phyloP scores from a whole-genome alignment of 2,888 invertebrate genomes.

The Synanthedon andrenaeformis region DNA sequence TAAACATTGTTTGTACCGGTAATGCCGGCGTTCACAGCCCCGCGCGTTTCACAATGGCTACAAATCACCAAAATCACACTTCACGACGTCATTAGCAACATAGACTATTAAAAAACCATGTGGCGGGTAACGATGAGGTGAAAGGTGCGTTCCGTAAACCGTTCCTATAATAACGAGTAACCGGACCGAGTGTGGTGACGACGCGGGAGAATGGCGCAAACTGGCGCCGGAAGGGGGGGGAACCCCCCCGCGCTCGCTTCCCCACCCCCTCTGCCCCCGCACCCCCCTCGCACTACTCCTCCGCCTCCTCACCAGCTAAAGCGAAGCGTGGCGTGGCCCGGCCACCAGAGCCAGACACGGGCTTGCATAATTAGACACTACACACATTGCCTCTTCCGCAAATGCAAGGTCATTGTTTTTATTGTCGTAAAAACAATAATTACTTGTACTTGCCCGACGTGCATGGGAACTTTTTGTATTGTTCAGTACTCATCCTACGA shows the following conservation, averaged over 20 bases:
- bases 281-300: constrained; percentile 15
- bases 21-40: constrained; percentile 22
- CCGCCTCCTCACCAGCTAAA: too few relatives aligned
- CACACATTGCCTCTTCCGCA: constrained; percentile 52
- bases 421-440: not conserved
- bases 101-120: constrained; percentile 43
- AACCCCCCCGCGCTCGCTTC: constrained; percentile 19
- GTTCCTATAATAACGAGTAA: constrained; percentile 48
- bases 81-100: constrained; percentile 51
- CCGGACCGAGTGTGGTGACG: constrained; percentile 51
- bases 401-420: constrained; percentile 46
- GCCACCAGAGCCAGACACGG: constrained; percentile 42
- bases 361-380: constrained; percentile 62
- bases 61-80: constrained; percentile 66
- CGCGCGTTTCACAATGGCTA: constrained; percentile 46
- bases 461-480: not conserved
- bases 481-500: too few relatives aligned
- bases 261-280: constrained; percentile 9
- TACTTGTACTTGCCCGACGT: not conserved
- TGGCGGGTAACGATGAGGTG: constrained; percentile 47
- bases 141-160: constrained; percentile 60
- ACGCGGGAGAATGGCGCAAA: constrained; percentile 64
- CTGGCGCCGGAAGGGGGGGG: constrained; percentile 47
- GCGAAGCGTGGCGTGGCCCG: constrained; percentile 20
- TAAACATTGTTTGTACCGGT: constrained; percentile 37